These are phyloP conservation scores for Yasuhikotakia modesta DNA, from an alignment of 2,797 vertebrate species.

Conservation along the genomic window DNA sequence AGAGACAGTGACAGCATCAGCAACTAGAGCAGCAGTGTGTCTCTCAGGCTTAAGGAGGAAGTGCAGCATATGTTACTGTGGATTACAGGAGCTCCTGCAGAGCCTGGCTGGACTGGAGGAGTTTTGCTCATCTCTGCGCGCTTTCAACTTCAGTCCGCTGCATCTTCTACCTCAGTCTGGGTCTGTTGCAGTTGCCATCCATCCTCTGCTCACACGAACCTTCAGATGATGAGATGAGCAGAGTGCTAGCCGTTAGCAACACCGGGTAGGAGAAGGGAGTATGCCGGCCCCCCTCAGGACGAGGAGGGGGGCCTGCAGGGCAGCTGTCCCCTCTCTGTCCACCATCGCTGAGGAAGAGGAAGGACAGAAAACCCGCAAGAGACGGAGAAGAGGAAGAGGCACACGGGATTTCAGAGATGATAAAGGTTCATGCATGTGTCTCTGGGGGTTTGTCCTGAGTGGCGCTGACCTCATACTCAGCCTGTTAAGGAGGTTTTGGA, in stretches of 20 bases:
- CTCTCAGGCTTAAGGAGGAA: constrained; percentile 48
- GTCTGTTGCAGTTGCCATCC: not conserved
- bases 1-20: constrained; percentile 47
- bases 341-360: constrained; percentile 98
- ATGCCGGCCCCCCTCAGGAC: constrained; percentile 75
- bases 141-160: not conserved
- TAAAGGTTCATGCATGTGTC: no score
- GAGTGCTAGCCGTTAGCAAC: constrained; percentile 70
- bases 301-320: constrained; percentile 83
- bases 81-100: constrained; percentile 26
- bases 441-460: no score
- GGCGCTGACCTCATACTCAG: no score
- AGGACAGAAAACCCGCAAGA: constrained; percentile 81
- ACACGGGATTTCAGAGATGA: constrained; percentile 6
- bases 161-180: constrained; percentile 13
- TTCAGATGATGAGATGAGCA: constrained; percentile 67
- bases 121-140: constrained; percentile 3
- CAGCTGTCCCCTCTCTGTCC: constrained; percentile 85
- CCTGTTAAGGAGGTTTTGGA: no score
- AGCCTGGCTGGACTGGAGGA: not conserved
- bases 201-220: constrained; percentile 42
- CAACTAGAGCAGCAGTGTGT: constrained; percentile 43
- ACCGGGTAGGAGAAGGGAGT: constrained; percentile 54
- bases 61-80: constrained; percentile 13
- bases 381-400: constrained; percentile 79